A percentile compares a stretch with the other conserved stretches of the same genome.
Evolutionary conservation across 2,797 vertebrate species (phyloP).

Genomic region (Acipenser transmontanus): DNA sequence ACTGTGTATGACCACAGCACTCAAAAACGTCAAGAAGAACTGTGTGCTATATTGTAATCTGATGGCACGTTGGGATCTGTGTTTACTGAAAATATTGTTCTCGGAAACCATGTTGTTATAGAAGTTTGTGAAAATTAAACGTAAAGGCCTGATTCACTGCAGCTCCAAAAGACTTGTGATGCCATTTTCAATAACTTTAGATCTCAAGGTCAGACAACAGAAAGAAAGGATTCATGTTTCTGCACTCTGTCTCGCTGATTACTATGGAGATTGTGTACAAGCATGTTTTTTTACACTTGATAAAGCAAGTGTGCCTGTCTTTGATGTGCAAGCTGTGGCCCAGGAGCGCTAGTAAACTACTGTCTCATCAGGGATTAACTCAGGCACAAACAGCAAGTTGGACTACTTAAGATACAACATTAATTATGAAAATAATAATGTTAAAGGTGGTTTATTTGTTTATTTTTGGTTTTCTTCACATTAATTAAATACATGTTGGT

Average conservation of each 20-base stretch:
- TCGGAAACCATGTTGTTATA: too few relatives aligned
- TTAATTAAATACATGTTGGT: too few relatives aligned
- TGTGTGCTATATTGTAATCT: too few relatives aligned
- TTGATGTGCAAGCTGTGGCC: background rate
- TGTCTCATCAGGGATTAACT: background rate
- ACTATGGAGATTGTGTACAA: conserved; percentile 6
- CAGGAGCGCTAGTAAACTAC: background rate
- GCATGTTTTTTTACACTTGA: conserved; percentile 10
- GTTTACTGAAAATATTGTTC: too few relatives aligned
- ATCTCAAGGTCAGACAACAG: conserved; percentile 4
- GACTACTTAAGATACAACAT: background rate
- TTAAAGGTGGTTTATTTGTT: too few relatives aligned
- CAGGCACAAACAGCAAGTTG: conserved; percentile 2
- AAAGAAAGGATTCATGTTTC: background rate
- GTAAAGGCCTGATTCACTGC: background rate
- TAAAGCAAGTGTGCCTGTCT: conserved; percentile 2
- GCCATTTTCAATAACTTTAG: conserved; percentile 2
- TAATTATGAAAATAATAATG: background rate
- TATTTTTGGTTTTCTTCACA: too few relatives aligned
- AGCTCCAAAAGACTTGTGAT: background rate
- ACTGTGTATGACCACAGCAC: too few relatives aligned
- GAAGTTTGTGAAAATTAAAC: background rate
- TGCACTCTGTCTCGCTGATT: conserved; percentile 1
- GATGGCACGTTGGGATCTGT: too few relatives aligned
- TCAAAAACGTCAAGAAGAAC: too few relatives aligned